Base-by-base conservation (phyloP, 1,140 invertebrate genomes). In the Euwallacea similis region DNA sequence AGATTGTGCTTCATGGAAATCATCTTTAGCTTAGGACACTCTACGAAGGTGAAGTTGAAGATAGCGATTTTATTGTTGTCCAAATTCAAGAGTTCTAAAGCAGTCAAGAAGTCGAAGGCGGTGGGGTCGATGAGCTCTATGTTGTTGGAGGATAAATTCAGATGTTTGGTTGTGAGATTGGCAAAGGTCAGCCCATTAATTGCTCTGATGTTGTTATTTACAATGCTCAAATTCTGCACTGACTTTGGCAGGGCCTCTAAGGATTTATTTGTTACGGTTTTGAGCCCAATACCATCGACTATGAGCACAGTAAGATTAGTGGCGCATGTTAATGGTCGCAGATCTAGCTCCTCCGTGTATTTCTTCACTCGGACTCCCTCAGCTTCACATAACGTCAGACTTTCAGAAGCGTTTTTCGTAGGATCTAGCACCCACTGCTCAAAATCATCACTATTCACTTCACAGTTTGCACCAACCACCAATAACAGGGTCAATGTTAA, bases 31-130 rank as follows among this genome's bases (percentile, higher is more conserved):
- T 66, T 69, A 0, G 62, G 61, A 42, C 69, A 73, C n/a, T 72
- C 60, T 7, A 43, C 9, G 33, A 76, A 74, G 33, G 69, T 69
- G 9, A 74, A 42, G 42, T 58, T 61, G 54, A 56, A 73, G 58
- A 64, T 70, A 7, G 15, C 58, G 47, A 76, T 11, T 58, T 74
- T 65, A 59, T 76, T 76, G 47, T 72, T 58, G 56, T 76, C 75
- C 6, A 76, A 33, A 53, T 66, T 66, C 7, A 76, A 8, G 7
- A 9, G 65, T 42, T 61, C 46, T 41, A 76, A 68, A 15, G 54
- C 60, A 7, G 44, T 73, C 71, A 76, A 75, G 59, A 69, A 68
- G 42, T 76, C 72, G 21, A 76, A 76, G 9, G 75, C 75, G n/a
- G 56, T 21, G 16, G 72, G 62, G 10, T 58, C 42, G 10, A 76